Conservation (phyloP, 2,113 vertebrate genomes). For the Lucifuga dentata region DNA sequence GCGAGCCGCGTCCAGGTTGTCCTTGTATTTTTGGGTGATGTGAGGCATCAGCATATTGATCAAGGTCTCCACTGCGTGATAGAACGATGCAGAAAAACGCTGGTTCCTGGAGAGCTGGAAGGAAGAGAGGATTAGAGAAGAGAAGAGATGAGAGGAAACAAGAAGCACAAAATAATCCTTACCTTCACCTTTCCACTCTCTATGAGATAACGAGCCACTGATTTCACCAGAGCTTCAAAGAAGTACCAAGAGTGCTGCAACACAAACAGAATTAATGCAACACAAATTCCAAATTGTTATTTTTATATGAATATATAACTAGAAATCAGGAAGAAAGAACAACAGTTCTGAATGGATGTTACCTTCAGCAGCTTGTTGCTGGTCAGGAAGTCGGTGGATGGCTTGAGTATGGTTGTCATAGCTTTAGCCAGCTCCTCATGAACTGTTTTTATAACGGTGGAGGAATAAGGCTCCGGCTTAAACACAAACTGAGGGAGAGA, state of each 20-base stretch:
- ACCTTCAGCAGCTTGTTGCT: conserved; percentile 99
- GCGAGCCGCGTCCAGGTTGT: conserved; percentile 94
- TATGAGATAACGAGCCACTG: conserved; percentile 94
- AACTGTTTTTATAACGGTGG: conserved; percentile 88
- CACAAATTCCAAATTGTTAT: no score
- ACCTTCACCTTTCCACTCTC: conserved; percentile 94
- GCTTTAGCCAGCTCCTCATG: conserved; percentile 96
- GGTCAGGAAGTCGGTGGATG: conserved; percentile 96
- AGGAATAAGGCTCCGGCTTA: conserved; percentile 89
- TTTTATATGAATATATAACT: no score
- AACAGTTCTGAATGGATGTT: conserved; percentile 3
- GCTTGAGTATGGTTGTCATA: conserved; percentile 96
- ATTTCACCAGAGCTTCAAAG: conserved; percentile 96
- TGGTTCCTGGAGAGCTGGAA: conserved; percentile 92
- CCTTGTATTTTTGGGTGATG: conserved; percentile 97
- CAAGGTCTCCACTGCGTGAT: conserved; percentile 93
- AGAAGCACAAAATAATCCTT: not conserved
- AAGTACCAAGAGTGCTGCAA: conserved; percentile 98
- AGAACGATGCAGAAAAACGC: conserved; percentile 92
- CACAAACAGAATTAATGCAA: conserved; percentile 40
- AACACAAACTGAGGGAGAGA: conserved; percentile 88
- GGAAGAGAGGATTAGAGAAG: not conserved
- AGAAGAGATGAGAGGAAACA: not conserved
- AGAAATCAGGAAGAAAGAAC: no score
- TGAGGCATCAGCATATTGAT: conserved; percentile 97